Percentiles rank a stretch among this genome's conserved stretches.
phyloP scores from a whole-genome alignment of 2,113 vertebrate genomes.

The Alaudala cheleensis region DNA sequence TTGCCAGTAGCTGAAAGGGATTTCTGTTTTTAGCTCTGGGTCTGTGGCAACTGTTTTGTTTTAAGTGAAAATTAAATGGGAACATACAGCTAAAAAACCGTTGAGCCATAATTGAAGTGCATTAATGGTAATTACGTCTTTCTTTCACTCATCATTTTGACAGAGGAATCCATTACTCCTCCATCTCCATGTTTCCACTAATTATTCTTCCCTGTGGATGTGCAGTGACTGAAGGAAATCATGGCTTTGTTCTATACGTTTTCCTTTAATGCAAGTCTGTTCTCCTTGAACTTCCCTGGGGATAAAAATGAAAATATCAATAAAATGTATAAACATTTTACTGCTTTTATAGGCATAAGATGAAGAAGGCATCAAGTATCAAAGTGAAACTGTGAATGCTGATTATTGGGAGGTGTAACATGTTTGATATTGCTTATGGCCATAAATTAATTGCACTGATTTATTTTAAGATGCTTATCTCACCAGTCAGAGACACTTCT shows the following conservation, averaged over 20 bases:
- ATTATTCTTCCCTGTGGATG: constrained; percentile 75
- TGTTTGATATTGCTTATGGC: neutral
- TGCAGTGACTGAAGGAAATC: constrained; percentile 56
- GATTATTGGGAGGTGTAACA: neutral
- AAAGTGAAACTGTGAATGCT: neutral
- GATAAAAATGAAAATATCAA: neutral
- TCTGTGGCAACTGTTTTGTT: constrained; percentile 79
- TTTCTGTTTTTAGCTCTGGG: constrained; percentile 79
- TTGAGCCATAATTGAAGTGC: constrained; percentile 85
- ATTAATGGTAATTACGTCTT: constrained; percentile 89
- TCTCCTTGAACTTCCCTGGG: neutral
- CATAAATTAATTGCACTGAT: neutral
- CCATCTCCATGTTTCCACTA: constrained; percentile 78
- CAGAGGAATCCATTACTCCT: constrained; percentile 89
- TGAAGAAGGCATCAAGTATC: neutral
- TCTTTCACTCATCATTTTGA: constrained; percentile 91
- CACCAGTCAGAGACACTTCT: neutral
- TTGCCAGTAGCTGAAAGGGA: constrained; percentile 84
- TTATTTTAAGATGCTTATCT: constrained; percentile 5
- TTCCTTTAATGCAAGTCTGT: neutral
- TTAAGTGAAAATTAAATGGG: constrained; percentile 77
- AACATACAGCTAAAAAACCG: constrained; percentile 63
- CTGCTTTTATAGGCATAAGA: neutral
- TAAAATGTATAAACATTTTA: constrained; percentile 1
- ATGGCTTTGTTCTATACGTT: constrained; percentile 43